These are phyloP conservation scores for Athalia circularis DNA, from an alignment of 2,888 invertebrate genomes.

Conservation along the genomic window DNA sequence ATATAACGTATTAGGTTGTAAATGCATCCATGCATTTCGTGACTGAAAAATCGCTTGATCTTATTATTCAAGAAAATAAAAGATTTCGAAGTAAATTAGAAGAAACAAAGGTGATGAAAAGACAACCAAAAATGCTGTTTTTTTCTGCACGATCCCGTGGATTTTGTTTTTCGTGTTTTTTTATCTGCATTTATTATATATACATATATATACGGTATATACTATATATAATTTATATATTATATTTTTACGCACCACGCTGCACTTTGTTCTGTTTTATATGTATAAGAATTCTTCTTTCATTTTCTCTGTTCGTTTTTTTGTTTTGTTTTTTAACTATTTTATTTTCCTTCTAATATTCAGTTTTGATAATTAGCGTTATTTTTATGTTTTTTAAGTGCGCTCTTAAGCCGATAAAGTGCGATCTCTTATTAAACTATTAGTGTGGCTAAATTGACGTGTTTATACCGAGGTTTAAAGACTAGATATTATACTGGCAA, in stretches of 20 bases:
- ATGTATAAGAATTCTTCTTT: slow-evolving; percentile 1
- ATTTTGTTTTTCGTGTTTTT: background rate
- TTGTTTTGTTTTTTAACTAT: slow-evolving; percentile 35
- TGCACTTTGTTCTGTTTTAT: slow-evolving; percentile 1
- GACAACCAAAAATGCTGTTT: background rate
- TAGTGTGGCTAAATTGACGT: slow-evolving; percentile 73
- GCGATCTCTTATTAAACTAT: slow-evolving; percentile 63
- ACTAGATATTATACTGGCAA: slow-evolving; percentile 68
- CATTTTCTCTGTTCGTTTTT: slow-evolving; percentile 24
- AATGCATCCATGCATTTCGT: background rate
- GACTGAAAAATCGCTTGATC: background rate
- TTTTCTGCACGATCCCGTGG: background rate
- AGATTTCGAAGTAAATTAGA: background rate
- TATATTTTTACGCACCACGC: slow-evolving; percentile 10
- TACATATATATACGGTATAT: slow-evolving; percentile 8
- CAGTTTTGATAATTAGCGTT: slow-evolving; percentile 44
- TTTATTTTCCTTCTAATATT: slow-evolving; percentile 15
- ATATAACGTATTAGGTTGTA: slow-evolving; percentile 47
- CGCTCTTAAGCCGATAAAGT: slow-evolving; percentile 57
- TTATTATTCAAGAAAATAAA: background rate
- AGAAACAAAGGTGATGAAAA: background rate
- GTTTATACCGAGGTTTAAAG: slow-evolving; percentile 69
- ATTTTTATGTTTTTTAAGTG: slow-evolving; percentile 48
- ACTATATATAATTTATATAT: slow-evolving; percentile 1
- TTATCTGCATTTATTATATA: background rate